Evolutionary conservation across 2,797 vertebrate genomes (phyloP).

Genomic region (Chelmon rostratus): DNA sequence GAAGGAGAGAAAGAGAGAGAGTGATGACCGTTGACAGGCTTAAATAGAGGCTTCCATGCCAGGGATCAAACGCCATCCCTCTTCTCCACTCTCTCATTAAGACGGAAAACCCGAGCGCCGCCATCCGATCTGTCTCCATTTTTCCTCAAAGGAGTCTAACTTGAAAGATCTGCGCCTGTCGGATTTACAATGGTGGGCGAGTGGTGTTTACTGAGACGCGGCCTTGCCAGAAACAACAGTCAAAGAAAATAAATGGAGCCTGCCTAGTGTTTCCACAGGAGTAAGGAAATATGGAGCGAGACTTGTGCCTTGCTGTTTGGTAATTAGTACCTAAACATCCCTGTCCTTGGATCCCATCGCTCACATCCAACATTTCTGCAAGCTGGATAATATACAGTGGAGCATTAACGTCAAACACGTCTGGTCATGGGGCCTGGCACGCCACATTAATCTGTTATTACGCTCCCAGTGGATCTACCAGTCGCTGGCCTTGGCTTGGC

Average conservation of each 20-base stretch:
- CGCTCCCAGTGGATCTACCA: slow-evolving; percentile 80
- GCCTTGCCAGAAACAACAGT: slow-evolving; percentile 89
- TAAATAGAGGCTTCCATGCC: slow-evolving; percentile 88
- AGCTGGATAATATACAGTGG: slow-evolving; percentile 86
- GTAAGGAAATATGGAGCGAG: slow-evolving; percentile 88
- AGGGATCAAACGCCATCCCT: slow-evolving; percentile 87
- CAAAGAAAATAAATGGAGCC: slow-evolving; percentile 89
- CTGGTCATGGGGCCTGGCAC: slow-evolving; percentile 79
- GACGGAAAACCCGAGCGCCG: slow-evolving; percentile 84
- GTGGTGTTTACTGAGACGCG: slow-evolving; percentile 85
- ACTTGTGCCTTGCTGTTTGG: slow-evolving; percentile 87
- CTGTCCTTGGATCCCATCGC: slow-evolving; percentile 85
- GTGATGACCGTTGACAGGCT: slow-evolving; percentile 87
- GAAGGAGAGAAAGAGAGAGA: slow-evolving; percentile 63
- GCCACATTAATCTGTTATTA: slow-evolving; percentile 86
- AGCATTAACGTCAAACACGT: slow-evolving; percentile 89
- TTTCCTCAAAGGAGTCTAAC: slow-evolving; percentile 87
- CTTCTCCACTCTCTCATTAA: slow-evolving; percentile 89
- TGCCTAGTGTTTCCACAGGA: slow-evolving; percentile 88
- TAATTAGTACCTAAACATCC: slow-evolving; percentile 90
- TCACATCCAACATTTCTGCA: slow-evolving; percentile 83
- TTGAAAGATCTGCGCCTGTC: slow-evolving; percentile 88
- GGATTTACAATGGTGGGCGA: slow-evolving; percentile 89
- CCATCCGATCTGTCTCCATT: slow-evolving; percentile 87
- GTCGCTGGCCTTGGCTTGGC: slow-evolving; percentile 79